Base-by-base conservation (phyloP, 2,888 invertebrate species). In the Agriopis aurantiaria region DNA sequence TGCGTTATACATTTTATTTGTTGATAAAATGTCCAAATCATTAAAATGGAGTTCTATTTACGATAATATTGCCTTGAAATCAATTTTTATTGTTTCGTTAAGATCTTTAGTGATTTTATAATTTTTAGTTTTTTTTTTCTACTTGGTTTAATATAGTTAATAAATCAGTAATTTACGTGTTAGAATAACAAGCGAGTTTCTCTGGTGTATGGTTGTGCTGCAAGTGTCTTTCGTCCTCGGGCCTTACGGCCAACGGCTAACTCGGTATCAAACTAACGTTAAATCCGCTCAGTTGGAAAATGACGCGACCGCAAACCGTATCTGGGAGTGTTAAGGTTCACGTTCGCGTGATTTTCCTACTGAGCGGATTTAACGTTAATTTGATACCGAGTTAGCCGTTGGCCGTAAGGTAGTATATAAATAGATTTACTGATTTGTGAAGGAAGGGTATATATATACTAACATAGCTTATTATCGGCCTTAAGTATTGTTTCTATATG, bases 191-290 rank as follows among this genome's bases (percentile, higher is more conserved):
- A 89, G 89, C 87, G 91, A 88, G 89, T 92, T 92, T 93, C 86
- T 89, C 83, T 92, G 91, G 91, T 91, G 78, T 86, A 79, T 90
- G 91, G 91, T 91, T 92, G 94, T 93, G 93, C 93, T 92, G 91
- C 92, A 51, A 82, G 83, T 85, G 83, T 83, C 76, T 73, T 59
- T 69, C 57, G 49, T 69, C 69, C 78, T 23, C 1, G 17, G 17
- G 17, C 2, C 17, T 1, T 23, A 23, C 17, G 17, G 17, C 17
- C 17, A 23, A 23, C 17, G 17, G 17, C 17, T 23, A 23, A 23
- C 17, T 23, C 17, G 17, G 17, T 23, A 23, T 23, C 17, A 23
- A 23, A 23, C 17, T 23, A 23, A 23, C 17, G 17, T 23, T 23
- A 23, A 23, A 23, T 23, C 17, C 17, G 17, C 17, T 23, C 17